These are phyloP conservation scores for Phengaris arion DNA, from an alignment of 2,888 invertebrate species.

Conservation along the genomic window DNA sequence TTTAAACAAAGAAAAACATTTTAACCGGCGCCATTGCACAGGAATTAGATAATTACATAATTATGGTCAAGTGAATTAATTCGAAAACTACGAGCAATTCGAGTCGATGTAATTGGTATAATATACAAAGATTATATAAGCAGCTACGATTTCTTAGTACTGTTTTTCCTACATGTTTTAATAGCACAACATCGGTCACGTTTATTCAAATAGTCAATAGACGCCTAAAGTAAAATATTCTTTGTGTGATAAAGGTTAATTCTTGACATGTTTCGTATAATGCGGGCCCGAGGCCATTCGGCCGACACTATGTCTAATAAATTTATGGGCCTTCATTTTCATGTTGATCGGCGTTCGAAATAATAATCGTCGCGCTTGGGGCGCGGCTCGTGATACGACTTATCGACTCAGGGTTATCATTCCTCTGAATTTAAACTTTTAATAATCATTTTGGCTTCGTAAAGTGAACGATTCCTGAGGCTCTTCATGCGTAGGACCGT, in stretches of 20 bases:
- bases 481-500: background rate
- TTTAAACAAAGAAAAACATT: slow-evolving; percentile 26
- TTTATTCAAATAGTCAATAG: slow-evolving; percentile 45
- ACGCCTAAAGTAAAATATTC: slow-evolving; percentile 61
- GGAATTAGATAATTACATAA: slow-evolving; percentile 35
- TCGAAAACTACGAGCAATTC: slow-evolving; percentile 34
- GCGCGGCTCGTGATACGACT: slow-evolving; percentile 55
- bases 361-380: slow-evolving; percentile 75
- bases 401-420: slow-evolving; percentile 31
- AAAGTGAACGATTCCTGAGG: background rate
- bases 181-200: slow-evolving; percentile 45
- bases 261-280: slow-evolving; percentile 78
- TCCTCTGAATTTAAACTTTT: slow-evolving; percentile 20
- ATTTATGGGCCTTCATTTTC: slow-evolving; percentile 78
- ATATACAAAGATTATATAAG: slow-evolving; percentile 36
- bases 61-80: slow-evolving; percentile 36
- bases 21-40: slow-evolving; percentile 32
- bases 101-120: slow-evolving; percentile 34
- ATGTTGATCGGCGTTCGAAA: slow-evolving; percentile 77
- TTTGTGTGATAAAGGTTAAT: slow-evolving; percentile 75
- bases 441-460: slow-evolving; percentile 4
- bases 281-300: slow-evolving; percentile 67
- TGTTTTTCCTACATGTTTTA: slow-evolving; percentile 36
- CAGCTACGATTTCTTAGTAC: slow-evolving; percentile 33
- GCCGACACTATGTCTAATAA: slow-evolving; percentile 80